A percentile compares a stretch with the other conserved stretches of the same genome.
Conservation (phyloP, 2,797 vertebrate species). For the Thamnophis elegans region DNA sequence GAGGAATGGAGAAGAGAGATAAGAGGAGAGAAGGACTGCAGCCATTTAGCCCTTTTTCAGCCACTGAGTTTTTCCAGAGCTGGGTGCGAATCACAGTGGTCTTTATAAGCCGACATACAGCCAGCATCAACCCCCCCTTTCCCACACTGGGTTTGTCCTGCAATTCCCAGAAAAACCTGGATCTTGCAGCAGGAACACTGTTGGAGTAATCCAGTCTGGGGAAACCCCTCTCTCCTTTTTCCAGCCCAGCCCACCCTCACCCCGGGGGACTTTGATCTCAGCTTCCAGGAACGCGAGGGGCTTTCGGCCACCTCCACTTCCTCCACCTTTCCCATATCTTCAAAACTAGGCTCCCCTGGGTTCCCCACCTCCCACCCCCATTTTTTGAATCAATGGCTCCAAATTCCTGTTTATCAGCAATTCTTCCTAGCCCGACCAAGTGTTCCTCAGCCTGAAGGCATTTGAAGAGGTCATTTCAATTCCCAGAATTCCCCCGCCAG, state of each 20-base stretch:
- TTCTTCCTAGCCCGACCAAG: too few relatives aligned
- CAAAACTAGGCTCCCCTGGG: too few relatives aligned
- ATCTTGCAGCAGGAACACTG: background rate
- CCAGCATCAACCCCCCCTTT: background rate
- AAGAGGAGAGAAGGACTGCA: background rate
- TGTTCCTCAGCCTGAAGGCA: too few relatives aligned
- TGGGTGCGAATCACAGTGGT: too few relatives aligned
- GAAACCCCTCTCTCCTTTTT: background rate
- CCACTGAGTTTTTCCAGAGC: background rate
- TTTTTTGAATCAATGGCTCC: background rate
- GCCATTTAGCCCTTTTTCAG: background rate
- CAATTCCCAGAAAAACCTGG: background rate
- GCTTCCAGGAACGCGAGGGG: background rate
- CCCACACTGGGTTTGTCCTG: background rate
- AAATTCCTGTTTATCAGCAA: background rate
- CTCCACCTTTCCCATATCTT: background rate
- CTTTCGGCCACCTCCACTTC: rapidly evolving
- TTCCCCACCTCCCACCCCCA: too few relatives aligned
- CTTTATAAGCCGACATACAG: background rate
- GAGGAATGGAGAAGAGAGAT: background rate
- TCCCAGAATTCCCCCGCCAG: background rate
- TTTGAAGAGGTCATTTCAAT: background rate
- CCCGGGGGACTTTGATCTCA: background rate
- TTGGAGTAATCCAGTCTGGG: background rate
- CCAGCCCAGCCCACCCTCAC: too few relatives aligned